phyloP scores from a whole-genome alignment of 2,797 vertebrate genomes.

The Lycodopsis pacificus region DNA sequence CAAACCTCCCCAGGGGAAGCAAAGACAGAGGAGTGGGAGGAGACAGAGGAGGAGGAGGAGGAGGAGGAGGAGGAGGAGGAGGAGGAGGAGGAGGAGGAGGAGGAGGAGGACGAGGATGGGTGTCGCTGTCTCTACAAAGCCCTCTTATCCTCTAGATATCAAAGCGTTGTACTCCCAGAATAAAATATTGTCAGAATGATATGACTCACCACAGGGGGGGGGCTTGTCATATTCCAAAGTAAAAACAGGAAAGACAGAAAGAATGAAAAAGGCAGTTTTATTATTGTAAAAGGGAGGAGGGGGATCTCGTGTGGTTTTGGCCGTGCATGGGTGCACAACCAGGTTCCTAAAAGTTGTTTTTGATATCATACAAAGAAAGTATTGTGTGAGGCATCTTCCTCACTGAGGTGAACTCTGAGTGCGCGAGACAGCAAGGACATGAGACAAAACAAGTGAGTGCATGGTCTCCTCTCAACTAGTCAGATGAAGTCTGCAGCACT shows the following conservation, averaged over 20 bases:
- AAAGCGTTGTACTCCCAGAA: constrained; percentile 67
- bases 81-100: constrained; percentile 61
- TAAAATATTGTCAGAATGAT: constrained; percentile 60
- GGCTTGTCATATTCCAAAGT: constrained; percentile 21
- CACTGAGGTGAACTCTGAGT: constrained; percentile 32
- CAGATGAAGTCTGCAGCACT: neutral
- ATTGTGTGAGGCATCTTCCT: constrained; percentile 39
- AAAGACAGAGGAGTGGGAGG: constrained; percentile 63
- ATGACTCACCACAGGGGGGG: constrained; percentile 52
- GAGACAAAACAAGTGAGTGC: constrained; percentile 13
- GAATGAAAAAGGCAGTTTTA: neutral
- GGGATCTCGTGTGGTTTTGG: constrained; percentile 33
- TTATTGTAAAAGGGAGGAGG: neutral
- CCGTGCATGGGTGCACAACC: neutral
- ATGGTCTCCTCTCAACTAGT: constrained; percentile 3
- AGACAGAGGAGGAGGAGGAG: constrained; percentile 52
- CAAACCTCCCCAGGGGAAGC: constrained; percentile 61
- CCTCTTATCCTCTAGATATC: constrained; percentile 74
- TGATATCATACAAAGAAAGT: constrained; percentile 48
- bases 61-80: constrained; percentile 60
- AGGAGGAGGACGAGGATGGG: constrained; percentile 65
- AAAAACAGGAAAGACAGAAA: constrained; percentile 8
- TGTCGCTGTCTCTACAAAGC: constrained; percentile 71
- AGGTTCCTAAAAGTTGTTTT: constrained; percentile 36
- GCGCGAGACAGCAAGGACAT: constrained; percentile 3